phyloP scores from a whole-genome alignment of 2,797 vertebrate genomes.

The Clarias fuscus region DNA sequence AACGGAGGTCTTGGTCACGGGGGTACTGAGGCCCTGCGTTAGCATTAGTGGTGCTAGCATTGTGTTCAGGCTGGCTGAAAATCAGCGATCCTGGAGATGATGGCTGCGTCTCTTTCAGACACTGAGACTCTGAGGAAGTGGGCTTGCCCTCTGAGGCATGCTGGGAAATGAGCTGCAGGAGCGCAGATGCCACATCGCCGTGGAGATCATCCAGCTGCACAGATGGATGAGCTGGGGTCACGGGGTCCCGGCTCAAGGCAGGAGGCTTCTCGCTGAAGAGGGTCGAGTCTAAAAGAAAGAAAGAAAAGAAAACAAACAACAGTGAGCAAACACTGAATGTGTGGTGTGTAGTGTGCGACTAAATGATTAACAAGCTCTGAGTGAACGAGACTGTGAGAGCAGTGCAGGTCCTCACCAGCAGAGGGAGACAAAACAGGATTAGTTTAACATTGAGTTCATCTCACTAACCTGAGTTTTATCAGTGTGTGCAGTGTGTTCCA shows the following conservation, averaged over 20 bases:
- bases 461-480: not conserved
- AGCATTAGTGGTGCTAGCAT: constrained; percentile 36
- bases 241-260: constrained; percentile 78
- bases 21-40: constrained; percentile 81
- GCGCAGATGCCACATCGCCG: constrained; percentile 85
- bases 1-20: constrained; percentile 96
- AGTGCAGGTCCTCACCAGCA: not conserved
- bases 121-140: constrained; percentile 56
- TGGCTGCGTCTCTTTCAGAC: constrained; percentile 51
- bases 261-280: constrained; percentile 62
- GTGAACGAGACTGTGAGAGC: not conserved
- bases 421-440: not conserved
- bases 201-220: constrained; percentile 76
- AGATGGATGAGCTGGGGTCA: constrained; percentile 50
- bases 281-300: not conserved
- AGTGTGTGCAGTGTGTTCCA: too few species aligned
- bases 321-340: not conserved
- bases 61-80: constrained; percentile 54
- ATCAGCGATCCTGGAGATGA: constrained; percentile 73
- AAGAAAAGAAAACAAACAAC: not conserved
- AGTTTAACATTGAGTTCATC: not conserved
- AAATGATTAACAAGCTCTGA: not conserved
- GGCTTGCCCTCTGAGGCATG: constrained; percentile 76
- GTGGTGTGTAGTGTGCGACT: not conserved
- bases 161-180: constrained; percentile 91